Evolutionary conservation across 2,888 invertebrate genomes (phyloP), one percentile per base, ranked within the genome.

Genomic region (Ariolimax columbianus): DNA sequence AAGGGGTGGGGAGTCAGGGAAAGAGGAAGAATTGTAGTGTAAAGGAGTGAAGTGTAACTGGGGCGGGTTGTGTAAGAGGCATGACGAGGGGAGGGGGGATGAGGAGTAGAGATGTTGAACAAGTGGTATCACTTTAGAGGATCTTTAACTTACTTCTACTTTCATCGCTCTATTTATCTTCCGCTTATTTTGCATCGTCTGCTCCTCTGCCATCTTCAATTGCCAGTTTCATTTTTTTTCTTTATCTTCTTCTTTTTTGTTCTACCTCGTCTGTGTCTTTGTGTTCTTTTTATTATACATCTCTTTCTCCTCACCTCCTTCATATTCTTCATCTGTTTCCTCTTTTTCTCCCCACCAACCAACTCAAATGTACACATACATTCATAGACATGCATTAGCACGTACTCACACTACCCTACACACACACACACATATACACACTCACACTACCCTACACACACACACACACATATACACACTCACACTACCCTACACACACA

Each of bases 391-490:
- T 47, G 17, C 47, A 47, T 47, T 17, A 11, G 17, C 47, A 47
- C 17, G 7, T 19, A 83, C 66, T 77, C 63, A 77, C 59, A 77
- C 30, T n/a, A 36, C 40, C 23, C 19, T 19, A 63, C 63, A 63
- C 6, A 17, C 63, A 73, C 38, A 83, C 59, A 73, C 33, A 83
- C 26, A 63, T 6, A 63, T 36, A 75, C 23, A 59, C 59, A 77
- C 17, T 47, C 47, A 47, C 9, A 47, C 47, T 11, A 7, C 7
- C 17, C 7, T 17, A 47, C 17, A 7, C 17, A 47, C 47, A 47
- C 17, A 11, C 47, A 47, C 9, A 47, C 47, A 47, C 47, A 7
- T 47, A 17, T 17, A 47, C 17, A 7, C 17, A 47, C 47, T 11
- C 17, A 11, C 47, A 47, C 9, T 11, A 7, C 7, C 47, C 7